Evolutionary conservation across 2,888 invertebrate species (phyloP).

Genomic region (Euproctis similis): DNA sequence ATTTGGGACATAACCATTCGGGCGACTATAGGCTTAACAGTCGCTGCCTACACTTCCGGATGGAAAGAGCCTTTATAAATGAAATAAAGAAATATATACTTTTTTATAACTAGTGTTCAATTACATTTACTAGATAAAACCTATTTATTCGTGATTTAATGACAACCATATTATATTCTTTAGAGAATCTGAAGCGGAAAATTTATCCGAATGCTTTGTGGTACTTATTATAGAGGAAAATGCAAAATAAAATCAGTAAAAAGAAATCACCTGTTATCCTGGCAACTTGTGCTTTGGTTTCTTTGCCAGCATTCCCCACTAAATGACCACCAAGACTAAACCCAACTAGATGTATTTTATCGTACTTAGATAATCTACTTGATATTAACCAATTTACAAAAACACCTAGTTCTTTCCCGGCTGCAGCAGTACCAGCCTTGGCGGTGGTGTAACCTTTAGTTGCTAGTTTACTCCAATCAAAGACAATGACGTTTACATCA

Average conservation of each 20-base stretch:
- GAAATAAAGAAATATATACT: no score
- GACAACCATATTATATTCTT: no score
- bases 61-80: no score
- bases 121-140: no score
- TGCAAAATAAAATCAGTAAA: background rate
- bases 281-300: slow-evolving; percentile 39
- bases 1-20: no score
- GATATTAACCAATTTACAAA: slow-evolving; percentile 45
- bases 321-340: slow-evolving; percentile 67
- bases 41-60: no score
- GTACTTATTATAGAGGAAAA: no score
- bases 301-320: slow-evolving; percentile 53
- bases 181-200: no score
- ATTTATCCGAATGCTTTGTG: no score
- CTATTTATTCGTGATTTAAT: no score
- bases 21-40: no score
- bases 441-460: slow-evolving; percentile 37
- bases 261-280: slow-evolving; percentile 45
- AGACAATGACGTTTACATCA: slow-evolving; percentile 15
- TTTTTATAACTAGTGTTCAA: no score
- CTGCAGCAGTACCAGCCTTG: slow-evolving; percentile 42
- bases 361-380: slow-evolving; percentile 33
- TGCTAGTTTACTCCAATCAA: slow-evolving; percentile 52
- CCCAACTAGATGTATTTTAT: slow-evolving; percentile 59
- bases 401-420: slow-evolving; percentile 51